Conservation (phyloP, 2,113 vertebrate genomes). For the Etheostoma spectabile region DNA sequence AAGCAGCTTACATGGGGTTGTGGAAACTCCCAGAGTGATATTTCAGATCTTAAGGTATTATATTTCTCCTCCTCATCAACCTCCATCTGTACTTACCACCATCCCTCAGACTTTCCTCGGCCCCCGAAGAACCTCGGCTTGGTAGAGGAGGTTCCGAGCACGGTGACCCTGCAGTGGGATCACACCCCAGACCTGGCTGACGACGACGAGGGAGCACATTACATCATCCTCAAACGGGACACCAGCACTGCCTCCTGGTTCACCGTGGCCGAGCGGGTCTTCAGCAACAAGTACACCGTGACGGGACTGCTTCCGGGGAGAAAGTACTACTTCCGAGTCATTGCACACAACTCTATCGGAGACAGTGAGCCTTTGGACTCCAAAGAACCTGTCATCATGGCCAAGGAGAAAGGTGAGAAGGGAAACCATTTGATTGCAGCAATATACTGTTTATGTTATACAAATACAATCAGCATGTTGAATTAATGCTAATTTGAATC, state of each 20-base stretch:
- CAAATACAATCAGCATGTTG: background rate
- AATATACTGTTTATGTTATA: background rate
- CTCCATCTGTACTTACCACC: background rate
- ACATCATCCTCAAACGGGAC: conserved; percentile 79
- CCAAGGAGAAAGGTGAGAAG: conserved; percentile 76
- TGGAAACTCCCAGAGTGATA: background rate
- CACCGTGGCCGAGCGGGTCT: conserved; percentile 67
- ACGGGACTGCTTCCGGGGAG: conserved; percentile 76
- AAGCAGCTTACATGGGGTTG: background rate
- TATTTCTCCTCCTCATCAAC: background rate
- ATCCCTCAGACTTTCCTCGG: conserved; percentile 71
- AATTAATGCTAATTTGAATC: background rate
- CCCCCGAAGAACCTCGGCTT: conserved; percentile 73
- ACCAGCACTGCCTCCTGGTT: conserved; percentile 75
- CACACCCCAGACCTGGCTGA: conserved; percentile 77
- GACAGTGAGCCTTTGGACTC: conserved; percentile 79
- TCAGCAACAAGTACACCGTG: conserved; percentile 78
- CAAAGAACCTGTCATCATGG: conserved; percentile 73
- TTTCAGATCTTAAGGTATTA: background rate
- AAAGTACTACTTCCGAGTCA: conserved; percentile 83
- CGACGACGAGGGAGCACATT: conserved; percentile 54
- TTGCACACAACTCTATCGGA: conserved; percentile 71
- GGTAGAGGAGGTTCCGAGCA: conserved; percentile 78
- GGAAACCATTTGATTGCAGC: background rate
- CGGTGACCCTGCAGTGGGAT: conserved; percentile 79